Evolutionary conservation across 1,140 invertebrate genomes (phyloP), one percentile per base, ranked within the genome.

Genomic region (Macrobrachium nipponense): DNA sequence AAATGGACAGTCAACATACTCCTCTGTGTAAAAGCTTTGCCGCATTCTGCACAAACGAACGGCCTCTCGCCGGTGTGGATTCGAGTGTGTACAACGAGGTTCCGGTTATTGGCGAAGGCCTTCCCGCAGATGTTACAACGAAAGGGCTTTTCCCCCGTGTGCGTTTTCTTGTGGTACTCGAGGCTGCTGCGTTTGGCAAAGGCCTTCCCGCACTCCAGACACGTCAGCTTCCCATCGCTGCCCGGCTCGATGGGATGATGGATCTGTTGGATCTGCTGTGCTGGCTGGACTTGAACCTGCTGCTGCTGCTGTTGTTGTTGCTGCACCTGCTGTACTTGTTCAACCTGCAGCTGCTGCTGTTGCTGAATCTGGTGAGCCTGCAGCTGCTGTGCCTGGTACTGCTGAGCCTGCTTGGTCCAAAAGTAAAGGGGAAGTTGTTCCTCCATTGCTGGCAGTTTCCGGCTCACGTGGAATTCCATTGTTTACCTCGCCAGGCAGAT

Each of bases 1-100:
- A 95, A 93, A 93, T 91, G 95, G 93, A 93, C 96, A 94, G 91
- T 94, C 92, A 93, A 94, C 86, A 94, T 93, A 86, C 97, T 92
- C 62, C 92, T 92, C n/a, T 92, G 92, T 27, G 92, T 93, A 89
- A 93, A 93, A 7, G 92, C 91, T 88, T 93, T 92, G 87, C 91
- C 92, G 88, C 92, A 93, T 27, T 89, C 84, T 58, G 73, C 27
- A 68, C 89, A 89, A 36, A 83, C 81, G 20, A 83, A 89, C 3
- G 92, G 92, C 78, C 90, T 90, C 87, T 92, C 92, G 10, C 91
- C 91, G 43, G 93, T 90, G 90, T 94, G 93, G 27, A 94, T 93
- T 60, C 93, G 92, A 92, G 94, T 94, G 90, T 94, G 93, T 8
- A 94, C 94, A 89, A 94, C 80, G 44, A 88, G 82, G 66, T 88